A percentile compares a stretch with the other conserved stretches of the same genome.
Conservation (phyloP, 1,140 invertebrate species). For the Radopholus similis region DNA sequence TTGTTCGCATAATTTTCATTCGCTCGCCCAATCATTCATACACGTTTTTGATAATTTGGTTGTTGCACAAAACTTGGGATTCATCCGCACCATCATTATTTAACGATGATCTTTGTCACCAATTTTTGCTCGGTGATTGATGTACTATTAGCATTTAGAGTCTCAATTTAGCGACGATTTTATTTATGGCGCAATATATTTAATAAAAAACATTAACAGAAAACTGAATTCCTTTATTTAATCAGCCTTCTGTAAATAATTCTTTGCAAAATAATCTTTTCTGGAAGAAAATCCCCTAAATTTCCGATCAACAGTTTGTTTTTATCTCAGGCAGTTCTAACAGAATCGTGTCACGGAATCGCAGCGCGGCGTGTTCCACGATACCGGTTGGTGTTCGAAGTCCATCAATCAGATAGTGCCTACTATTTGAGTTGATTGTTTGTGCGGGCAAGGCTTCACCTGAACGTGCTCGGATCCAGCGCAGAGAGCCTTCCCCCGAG, state of each 20-base stretch:
- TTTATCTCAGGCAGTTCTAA: conserved; percentile 2
- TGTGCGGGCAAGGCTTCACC: neutral
- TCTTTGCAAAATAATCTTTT: too few species aligned
- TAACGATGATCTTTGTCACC: neutral
- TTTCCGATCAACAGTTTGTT: too few species aligned
- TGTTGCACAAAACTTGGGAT: too few species aligned
- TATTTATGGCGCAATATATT: neutral
- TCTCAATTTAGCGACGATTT: too few species aligned
- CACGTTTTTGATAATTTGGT: too few species aligned
- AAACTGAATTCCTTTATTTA: neutral
- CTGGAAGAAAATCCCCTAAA: too few species aligned
- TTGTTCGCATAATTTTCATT: too few species aligned
- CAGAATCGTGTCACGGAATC: conserved; percentile 3
- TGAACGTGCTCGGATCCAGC: neutral
- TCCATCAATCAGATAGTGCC: neutral
- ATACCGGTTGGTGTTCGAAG: conserved; percentile 1
- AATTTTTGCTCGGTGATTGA: neutral
- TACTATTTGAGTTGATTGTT: neutral
- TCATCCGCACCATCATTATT: neutral
- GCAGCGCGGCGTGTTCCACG: conserved; percentile 6
- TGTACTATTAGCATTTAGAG: too few species aligned
- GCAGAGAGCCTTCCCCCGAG: neutral
- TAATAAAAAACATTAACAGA: neutral
- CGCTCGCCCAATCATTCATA: too few species aligned
- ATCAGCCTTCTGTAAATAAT: neutral